Conservation (phyloP, 2,797 vertebrate species). For the Danio tinwini region DNA sequence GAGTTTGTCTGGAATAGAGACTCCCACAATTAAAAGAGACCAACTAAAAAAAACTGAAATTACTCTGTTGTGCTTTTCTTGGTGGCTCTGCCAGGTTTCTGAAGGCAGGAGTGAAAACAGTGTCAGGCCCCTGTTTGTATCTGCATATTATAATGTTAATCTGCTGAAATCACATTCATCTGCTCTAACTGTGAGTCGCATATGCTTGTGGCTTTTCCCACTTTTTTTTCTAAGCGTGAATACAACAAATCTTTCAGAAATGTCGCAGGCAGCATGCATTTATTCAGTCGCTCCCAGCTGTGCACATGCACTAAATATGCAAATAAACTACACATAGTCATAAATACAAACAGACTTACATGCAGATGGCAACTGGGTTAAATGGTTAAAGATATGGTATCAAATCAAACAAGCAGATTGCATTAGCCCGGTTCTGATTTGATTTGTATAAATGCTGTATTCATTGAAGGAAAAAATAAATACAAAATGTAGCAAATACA, state of each 20-base stretch:
- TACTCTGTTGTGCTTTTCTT: background rate
- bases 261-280: background rate
- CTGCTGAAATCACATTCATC: slow-evolving; percentile 55
- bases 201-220: slow-evolving; percentile 25
- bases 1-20: too few species aligned
- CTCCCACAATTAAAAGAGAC: too few species aligned
- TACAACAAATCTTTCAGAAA: slow-evolving; percentile 21
- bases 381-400: background rate
- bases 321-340: background rate
- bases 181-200: slow-evolving; percentile 44
- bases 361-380: background rate
- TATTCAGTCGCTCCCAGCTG: slow-evolving; percentile 10
- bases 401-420: background rate
- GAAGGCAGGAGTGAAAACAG: background rate
- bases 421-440: background rate
- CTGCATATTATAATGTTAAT: slow-evolving; percentile 53
- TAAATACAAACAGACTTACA: slow-evolving; percentile 17
- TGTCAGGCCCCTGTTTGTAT: slow-evolving; percentile 23
- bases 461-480: too few species aligned
- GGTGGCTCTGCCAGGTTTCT: background rate
- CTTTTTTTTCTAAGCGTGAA: slow-evolving; percentile 17
- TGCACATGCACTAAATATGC: slow-evolving; percentile 16
- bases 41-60: background rate
- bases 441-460: background rate
- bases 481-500: too few species aligned